phyloP scores from a whole-genome alignment of 2,113 vertebrate species.

The Tyrannus savana region DNA sequence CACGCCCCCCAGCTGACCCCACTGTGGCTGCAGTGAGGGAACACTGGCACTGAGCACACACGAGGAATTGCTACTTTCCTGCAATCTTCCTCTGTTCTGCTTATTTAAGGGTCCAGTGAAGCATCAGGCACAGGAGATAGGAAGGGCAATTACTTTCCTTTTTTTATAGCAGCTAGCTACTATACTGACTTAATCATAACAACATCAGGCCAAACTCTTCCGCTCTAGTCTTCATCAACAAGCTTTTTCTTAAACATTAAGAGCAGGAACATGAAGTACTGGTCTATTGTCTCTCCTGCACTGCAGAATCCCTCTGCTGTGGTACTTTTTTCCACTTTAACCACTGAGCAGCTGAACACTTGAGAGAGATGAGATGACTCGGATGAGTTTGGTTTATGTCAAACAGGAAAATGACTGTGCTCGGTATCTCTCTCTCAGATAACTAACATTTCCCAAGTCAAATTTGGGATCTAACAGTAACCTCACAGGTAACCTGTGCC shows the following conservation, averaged over 20 bases:
- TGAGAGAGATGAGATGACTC: background rate
- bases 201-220: background rate
- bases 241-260: background rate
- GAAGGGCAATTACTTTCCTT: background rate
- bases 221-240: background rate
- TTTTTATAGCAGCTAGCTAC: background rate
- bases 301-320: background rate
- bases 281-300: background rate
- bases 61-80: background rate
- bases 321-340: background rate
- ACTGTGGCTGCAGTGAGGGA: background rate
- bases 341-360: background rate
- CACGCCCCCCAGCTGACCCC: background rate
- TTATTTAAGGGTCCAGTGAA: background rate
- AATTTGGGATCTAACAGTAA: background rate
- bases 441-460: background rate
- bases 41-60: background rate
- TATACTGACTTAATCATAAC: background rate
- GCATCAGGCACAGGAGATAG: background rate
- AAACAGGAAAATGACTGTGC: background rate
- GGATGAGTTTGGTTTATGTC: background rate
- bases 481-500: too few species aligned
- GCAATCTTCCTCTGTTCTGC: background rate
- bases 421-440: background rate
- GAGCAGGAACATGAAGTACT: background rate